Conservation (phyloP, 2,888 invertebrate species). For the Cetonia aurata region DNA sequence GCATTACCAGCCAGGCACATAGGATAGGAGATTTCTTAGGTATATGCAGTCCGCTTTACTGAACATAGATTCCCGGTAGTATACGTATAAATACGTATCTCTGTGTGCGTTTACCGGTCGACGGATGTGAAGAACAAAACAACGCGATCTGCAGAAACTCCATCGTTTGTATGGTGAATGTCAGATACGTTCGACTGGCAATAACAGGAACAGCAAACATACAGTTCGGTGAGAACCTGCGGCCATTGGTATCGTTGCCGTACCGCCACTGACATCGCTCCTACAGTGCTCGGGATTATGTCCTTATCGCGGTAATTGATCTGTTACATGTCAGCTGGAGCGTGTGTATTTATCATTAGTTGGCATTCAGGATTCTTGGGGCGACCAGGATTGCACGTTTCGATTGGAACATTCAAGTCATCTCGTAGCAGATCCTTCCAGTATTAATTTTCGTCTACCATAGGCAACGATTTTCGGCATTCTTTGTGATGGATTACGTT, state of each 20-base stretch:
- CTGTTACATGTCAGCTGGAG: conserved; percentile 44
- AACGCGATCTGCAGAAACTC: conserved; percentile 4
- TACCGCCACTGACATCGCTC: conserved; percentile 5
- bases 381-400: conserved; percentile 26
- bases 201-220: conserved; percentile 23
- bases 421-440: conserved; percentile 18
- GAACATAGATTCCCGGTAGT: conserved; percentile 9
- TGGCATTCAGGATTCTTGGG: conserved; percentile 37
- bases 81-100: conserved; percentile 4
- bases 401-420: conserved; percentile 18
- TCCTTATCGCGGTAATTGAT: conserved; percentile 46
- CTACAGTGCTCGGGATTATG: conserved; percentile 34
- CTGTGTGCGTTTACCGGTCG: conserved; percentile 19
- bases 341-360: conserved; percentile 43
- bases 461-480: conserved; percentile 19
- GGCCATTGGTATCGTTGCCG: conserved; percentile 21
- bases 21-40: conserved; percentile 24
- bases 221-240: conserved; percentile 8
- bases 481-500: not conserved
- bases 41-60: not conserved
- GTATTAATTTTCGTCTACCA: conserved; percentile 15
- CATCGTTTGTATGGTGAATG: conserved; percentile 19
- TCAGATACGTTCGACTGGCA: conserved; percentile 18
- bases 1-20: not conserved
- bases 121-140: conserved; percentile 28